Evolutionary conservation across 2,113 vertebrate species (phyloP), one percentile per base, ranked within the genome.

Genomic region (Tenebrosternarchus preto): DNA sequence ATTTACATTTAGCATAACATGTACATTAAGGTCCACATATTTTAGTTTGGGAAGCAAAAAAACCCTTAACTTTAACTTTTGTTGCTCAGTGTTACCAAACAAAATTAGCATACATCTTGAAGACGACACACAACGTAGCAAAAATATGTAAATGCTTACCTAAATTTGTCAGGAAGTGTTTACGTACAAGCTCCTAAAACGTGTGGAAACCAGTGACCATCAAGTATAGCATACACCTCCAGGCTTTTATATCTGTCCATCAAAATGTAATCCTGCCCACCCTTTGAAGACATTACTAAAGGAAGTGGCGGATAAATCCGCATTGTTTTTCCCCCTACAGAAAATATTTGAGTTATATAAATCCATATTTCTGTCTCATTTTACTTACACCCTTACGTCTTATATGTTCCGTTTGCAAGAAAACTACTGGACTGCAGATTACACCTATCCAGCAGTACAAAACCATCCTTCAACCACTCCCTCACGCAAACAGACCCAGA

Each of bases 231-330:
- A 7, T 12, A 50, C 12, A 50, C 43, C 33, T 59, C 20, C 69
- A 61, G 33, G 19, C 20, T 36, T 79, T 81, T 81, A 80, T 86
- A 85, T 73, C 50, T 24, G 19, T 61, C 68, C 27, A 19, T 69
- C 29, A 36, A 15, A 20, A 20, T 12, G 16, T 71, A 84, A 61
- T 16, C 76, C 79, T 61, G 1, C 80, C 80, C 79, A 71, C 33
- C 33, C n/a, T n/a, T 15, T 74, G 43, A 22, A 9, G 57, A 43
- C 4, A 27, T 16, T 36, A 31, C 8, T 73, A 20, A 50, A 81
- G 17, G 76, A 24, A 46, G 57, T n/a, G 15, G 46, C 72, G 50
- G 66, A 46, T 24, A 66, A 4, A 27, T 63, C 3, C 24, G 27
- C 1, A 17, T 33, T 12, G 53, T 27, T 9, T 73, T 50, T 12